These are phyloP conservation scores for Campoletis sonorensis DNA, from an alignment of 1,140 invertebrate genomes.

Conservation along the genomic window DNA sequence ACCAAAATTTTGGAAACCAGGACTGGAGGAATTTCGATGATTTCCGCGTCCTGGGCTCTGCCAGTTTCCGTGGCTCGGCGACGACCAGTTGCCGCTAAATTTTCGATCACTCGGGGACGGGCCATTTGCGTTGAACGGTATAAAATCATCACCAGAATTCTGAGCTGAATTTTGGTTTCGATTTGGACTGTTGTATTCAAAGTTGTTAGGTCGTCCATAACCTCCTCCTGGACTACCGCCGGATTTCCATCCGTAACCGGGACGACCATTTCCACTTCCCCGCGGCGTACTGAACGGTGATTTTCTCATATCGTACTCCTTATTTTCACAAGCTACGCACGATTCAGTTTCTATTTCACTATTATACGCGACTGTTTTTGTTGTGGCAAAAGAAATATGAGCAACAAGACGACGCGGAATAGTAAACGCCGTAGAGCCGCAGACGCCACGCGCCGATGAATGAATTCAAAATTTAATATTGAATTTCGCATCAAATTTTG, in stretches of 20 bases:
- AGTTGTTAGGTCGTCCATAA: conserved; percentile 51
- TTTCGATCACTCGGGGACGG: conserved; percentile 46
- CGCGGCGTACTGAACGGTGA: conserved; percentile 63
- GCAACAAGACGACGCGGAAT: too few relatives aligned
- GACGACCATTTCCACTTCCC: conserved; percentile 30
- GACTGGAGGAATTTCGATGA: conserved; percentile 49
- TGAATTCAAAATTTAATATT: too few relatives aligned
- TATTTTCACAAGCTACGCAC: neutral
- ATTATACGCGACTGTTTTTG: neutral
- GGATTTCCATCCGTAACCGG: conserved; percentile 52
- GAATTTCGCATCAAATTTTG: too few relatives aligned
- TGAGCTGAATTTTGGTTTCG: conserved; percentile 14
- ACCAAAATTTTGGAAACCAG: conserved; percentile 50
- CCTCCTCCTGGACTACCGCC: conserved; percentile 49
- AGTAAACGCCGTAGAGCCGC: too few relatives aligned
- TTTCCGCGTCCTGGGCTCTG: conserved; percentile 14
- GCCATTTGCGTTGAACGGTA: conserved; percentile 53
- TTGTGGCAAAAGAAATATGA: too few relatives aligned
- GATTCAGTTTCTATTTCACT: neutral
- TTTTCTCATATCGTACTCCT: conserved; percentile 58
- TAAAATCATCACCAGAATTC: conserved; percentile 57
- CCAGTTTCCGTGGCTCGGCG: neutral
- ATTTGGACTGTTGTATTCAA: conserved; percentile 46
- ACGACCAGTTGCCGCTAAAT: conserved; percentile 21
- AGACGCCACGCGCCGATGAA: too few relatives aligned